These are phyloP conservation scores for Idaea aversata DNA, from an alignment of 2,888 invertebrate species.

Conservation along the genomic window DNA sequence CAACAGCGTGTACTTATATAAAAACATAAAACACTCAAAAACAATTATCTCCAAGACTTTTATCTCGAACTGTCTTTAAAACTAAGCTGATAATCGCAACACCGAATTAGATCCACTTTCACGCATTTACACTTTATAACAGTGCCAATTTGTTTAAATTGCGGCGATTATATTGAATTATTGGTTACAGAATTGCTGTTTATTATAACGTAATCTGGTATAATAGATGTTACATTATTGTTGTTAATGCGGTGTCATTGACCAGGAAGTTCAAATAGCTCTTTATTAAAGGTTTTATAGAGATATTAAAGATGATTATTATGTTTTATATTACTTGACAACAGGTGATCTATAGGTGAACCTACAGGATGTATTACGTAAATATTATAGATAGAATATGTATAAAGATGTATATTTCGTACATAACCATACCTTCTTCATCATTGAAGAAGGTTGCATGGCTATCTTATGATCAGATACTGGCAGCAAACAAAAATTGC, in stretches of 20 bases:
- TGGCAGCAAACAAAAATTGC: too few relatives aligned
- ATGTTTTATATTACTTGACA: too few relatives aligned
- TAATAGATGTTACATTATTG: background rate
- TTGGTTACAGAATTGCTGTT: slow-evolving; percentile 5
- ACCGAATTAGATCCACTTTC: slow-evolving; percentile 59
- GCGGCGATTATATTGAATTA: slow-evolving; percentile 19
- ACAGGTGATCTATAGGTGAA: too few relatives aligned
- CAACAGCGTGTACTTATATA: background rate
- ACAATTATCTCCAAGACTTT: slow-evolving; percentile 37
- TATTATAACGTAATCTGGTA: slow-evolving; percentile 2
- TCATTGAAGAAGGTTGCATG: too few relatives aligned
- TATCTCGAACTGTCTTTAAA: slow-evolving; percentile 34
- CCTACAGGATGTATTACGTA: too few relatives aligned
- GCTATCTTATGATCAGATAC: too few relatives aligned
- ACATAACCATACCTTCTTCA: too few relatives aligned
- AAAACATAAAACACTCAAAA: slow-evolving; percentile 9
- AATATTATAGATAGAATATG: too few relatives aligned
- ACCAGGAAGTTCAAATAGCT: background rate
- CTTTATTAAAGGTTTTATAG: background rate
- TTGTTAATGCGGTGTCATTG: background rate
- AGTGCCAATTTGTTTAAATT: slow-evolving; percentile 26
- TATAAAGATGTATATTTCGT: too few relatives aligned
- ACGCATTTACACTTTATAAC: slow-evolving; percentile 38
- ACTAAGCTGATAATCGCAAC: slow-evolving; percentile 39
- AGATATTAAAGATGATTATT: too few relatives aligned